phyloP scores from a whole-genome alignment of 2,797 vertebrate species.

The Poecilia velifera region DNA sequence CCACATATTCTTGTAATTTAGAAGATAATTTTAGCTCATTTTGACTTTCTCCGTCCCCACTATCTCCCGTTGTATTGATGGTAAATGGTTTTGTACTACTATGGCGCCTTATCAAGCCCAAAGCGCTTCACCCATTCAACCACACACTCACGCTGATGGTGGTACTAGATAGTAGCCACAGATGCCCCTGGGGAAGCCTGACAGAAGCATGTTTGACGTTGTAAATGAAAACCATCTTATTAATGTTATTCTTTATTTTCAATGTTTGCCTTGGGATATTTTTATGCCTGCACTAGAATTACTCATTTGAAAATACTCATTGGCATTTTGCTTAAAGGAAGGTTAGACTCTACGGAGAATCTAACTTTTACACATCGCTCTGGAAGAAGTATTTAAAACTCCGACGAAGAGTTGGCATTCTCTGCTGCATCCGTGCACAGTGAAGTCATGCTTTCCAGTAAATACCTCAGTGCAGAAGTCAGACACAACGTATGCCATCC shows the following conservation, averaged over 20 bases:
- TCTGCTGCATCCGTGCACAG: constrained; percentile 14
- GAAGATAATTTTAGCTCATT: not conserved
- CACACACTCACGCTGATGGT: too few species aligned
- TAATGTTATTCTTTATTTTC: not conserved
- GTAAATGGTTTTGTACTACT: too few species aligned
- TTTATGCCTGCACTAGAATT: not conserved
- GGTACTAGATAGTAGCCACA: too few species aligned
- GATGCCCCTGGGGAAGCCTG: too few species aligned
- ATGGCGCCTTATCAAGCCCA: too few species aligned
- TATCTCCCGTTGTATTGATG: not conserved
- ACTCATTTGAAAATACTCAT: not conserved
- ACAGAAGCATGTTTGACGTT: not conserved
- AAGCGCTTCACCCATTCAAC: too few species aligned
- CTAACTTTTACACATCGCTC: constrained; percentile 17
- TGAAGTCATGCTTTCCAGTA: constrained; percentile 49
- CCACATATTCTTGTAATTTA: not conserved
- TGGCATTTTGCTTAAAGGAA: not conserved
- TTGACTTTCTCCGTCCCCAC: not conserved
- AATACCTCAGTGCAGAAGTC: constrained; percentile 15
- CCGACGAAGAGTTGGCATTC: constrained; percentile 3
- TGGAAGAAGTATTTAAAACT: constrained; percentile 27
- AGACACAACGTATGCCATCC: constrained; percentile 14
- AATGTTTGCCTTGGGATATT: not conserved
- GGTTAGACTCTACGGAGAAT: not conserved
- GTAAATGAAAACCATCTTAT: not conserved